Base-by-base conservation (phyloP, 1,140 invertebrate species). In the Zaprionus taronus region DNA sequence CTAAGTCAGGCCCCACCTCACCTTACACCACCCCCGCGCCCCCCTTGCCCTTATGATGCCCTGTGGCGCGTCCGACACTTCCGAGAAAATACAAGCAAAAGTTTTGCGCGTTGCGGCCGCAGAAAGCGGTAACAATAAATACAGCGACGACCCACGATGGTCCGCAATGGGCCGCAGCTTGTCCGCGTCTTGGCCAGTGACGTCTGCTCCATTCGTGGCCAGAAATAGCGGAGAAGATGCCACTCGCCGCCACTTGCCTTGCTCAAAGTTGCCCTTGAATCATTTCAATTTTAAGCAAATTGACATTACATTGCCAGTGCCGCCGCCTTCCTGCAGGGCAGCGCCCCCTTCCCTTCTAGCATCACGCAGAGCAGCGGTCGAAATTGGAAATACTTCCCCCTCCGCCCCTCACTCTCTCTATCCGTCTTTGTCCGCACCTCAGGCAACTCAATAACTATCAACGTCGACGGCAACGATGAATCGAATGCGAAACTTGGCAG, bases 271-370 rank as follows among this genome's bases (percentile, higher is more conserved):
- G 81, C 82, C 82, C 82, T 84, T 84, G 82, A 85, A 84, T 84
- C 82, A 84, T 84, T 84, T 84, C 82, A 84, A 84, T 84, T 84
- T 84, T 77, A 84, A 81, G 79, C 83, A 84, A 84, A 84, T 84
- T 84, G 82, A 84, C 82, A 84, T 84, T 81, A 85, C 82, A 84
- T 81, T 85, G 82, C 82, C 79, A 63, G 31, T 57, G 79, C 78
- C 80, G 79, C 78, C 80, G 77, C 68, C 77, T 62, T 72, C 62
- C 62, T 64, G 38, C 17, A 38, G 53, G 26, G 20, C 24, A 12
- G 34, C 41, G 17, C 31, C 28, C n/a, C 9, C 26, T 26, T 15
- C n/a, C 20, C 28, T 9, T n/a, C 3, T 24, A 36, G 47, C n/a
- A 14, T 61, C 41, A 65, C 55, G 26, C 53, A 41, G 5, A 44